Percentiles rank a stretch among this genome's conserved stretches.
Conservation (phyloP, 2,797 vertebrate genomes). For the Myotis daubentonii region DNA sequence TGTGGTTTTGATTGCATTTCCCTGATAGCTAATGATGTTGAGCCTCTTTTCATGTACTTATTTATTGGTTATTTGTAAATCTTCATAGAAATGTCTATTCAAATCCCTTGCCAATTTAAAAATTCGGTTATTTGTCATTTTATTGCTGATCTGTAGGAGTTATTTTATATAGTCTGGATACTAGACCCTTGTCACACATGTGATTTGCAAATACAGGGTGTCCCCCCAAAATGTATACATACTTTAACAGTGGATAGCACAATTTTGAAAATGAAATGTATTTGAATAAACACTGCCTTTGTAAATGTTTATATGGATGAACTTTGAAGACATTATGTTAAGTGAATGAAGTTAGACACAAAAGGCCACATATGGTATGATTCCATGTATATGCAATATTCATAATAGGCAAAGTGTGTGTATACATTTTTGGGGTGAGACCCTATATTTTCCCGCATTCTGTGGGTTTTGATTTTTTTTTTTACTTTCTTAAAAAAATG, state of each 20-base stretch:
- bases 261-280: no score
- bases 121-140: slow-evolving; percentile 11
- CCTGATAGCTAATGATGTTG: not conserved
- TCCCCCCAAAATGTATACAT: no score
- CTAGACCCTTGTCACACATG: not conserved
- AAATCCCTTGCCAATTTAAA: not conserved
- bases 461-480: not conserved
- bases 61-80: not conserved
- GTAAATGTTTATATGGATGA: no score
- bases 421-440: no score
- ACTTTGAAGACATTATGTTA: no score
- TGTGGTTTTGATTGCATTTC: not conserved
- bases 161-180: not conserved
- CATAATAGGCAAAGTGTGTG: no score
- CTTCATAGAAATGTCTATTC: not conserved
- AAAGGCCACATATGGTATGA: no score
- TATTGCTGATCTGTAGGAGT: not conserved
- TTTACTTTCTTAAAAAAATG: not conserved
- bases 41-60: not conserved
- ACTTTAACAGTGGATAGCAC: no score
- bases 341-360: no score
- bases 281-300: no score
- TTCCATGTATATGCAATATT: not conserved
- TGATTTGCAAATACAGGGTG: not conserved
- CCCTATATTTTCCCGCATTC: not conserved